Evolutionary conservation across 2,888 invertebrate genomes (phyloP).

Genomic region (Anthrax anthrax): DNA sequence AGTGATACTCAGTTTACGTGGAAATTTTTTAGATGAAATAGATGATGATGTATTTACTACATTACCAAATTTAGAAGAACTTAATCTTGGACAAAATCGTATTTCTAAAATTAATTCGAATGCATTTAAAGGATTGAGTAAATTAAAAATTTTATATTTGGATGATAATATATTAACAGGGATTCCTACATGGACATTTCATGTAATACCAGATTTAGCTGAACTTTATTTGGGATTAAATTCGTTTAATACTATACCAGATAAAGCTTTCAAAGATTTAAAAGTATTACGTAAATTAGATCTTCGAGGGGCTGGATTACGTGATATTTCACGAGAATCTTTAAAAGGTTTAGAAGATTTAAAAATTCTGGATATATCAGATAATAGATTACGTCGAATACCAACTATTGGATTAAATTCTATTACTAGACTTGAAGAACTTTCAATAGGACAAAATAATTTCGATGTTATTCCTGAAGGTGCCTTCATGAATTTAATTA

Average conservation of each 20-base stretch:
- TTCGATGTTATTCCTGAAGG: constrained; percentile 54
- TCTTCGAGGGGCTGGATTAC: constrained; percentile 64
- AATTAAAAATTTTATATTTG: constrained; percentile 67
- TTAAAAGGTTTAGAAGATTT: constrained; percentile 63
- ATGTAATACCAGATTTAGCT: constrained; percentile 60
- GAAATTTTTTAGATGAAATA: constrained; percentile 68
- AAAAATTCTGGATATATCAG: constrained; percentile 62
- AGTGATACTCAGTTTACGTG: constrained; percentile 65
- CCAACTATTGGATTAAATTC: constrained; percentile 61
- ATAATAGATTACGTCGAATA: constrained; percentile 57
- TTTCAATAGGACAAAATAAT: constrained; percentile 71
- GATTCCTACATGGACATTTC: constrained; percentile 60
- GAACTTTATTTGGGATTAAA: constrained; percentile 76
- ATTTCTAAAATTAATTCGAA: constrained; percentile 64
- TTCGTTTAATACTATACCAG: constrained; percentile 59
- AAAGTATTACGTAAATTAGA: constrained; percentile 62
- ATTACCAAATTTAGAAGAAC: constrained; percentile 62
- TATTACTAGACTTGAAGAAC: constrained; percentile 59
- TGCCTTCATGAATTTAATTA: constrained; percentile 64
- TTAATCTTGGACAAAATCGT: constrained; percentile 74
- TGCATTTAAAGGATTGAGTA: constrained; percentile 60
- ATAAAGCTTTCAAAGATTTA: constrained; percentile 64
- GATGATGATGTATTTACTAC: constrained; percentile 59
- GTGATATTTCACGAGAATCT: constrained; percentile 61
- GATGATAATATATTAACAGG: constrained; percentile 70